These are phyloP conservation scores for Ornithoptera alexandrae DNA, from an alignment of 2,888 invertebrate species.

Conservation along the genomic window DNA sequence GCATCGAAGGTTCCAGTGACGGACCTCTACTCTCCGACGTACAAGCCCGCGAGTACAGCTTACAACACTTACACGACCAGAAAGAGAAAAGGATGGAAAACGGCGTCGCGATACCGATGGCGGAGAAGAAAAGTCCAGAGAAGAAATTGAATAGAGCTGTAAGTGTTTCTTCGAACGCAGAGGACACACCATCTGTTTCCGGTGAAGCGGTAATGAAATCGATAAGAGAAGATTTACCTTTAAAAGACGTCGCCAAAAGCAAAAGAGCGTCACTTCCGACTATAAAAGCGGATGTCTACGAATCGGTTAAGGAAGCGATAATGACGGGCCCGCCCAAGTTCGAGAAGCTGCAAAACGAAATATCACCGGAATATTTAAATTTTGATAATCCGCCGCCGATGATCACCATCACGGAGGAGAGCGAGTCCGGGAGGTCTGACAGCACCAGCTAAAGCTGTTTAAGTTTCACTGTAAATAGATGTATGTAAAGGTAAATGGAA, in stretches of 20 bases:
- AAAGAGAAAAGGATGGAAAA: conserved; percentile 65
- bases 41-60: conserved; percentile 68
- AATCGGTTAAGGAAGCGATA: conserved; percentile 77
- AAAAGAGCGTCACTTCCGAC: conserved; percentile 69
- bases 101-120: conserved; percentile 58
- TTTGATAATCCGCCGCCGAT: conserved; percentile 62
- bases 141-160: conserved; percentile 75
- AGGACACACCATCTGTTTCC: conserved; percentile 57
- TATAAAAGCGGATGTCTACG: conserved; percentile 76
- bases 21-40: conserved; percentile 75
- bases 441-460: conserved; percentile 61
- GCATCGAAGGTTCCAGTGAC: conserved; percentile 75
- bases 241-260: conserved; percentile 55
- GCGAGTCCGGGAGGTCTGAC: conserved; percentile 65
- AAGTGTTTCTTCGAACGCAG: conserved; percentile 78
- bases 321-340: conserved; percentile 80
- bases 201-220: conserved; percentile 54
- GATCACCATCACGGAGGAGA: conserved; percentile 75
- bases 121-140: conserved; percentile 64
- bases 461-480: conserved; percentile 48
- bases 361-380: conserved; percentile 58
- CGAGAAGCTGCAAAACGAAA: conserved; percentile 78
- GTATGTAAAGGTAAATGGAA: conserved; percentile 36
- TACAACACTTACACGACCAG: conserved; percentile 68
- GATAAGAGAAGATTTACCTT: conserved; percentile 64